These are phyloP conservation scores for Carposina sasakii DNA, from an alignment of 1,140 invertebrate genomes.

Conservation along the genomic window DNA sequence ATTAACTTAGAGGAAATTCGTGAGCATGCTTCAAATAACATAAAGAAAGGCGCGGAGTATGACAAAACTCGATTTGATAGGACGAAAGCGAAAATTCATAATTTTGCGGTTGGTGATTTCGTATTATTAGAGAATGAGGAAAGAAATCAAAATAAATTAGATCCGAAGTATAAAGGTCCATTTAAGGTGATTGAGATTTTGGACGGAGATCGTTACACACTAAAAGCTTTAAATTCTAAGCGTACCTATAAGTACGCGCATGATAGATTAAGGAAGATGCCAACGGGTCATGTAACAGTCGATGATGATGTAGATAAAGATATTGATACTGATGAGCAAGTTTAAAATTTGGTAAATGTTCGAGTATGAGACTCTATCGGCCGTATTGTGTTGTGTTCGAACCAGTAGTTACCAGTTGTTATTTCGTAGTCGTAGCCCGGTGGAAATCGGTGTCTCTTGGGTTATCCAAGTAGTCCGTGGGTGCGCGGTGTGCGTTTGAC, in stretches of 20 bases:
- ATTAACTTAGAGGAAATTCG: not conserved
- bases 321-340: too few species aligned
- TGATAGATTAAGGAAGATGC: constrained; percentile 17
- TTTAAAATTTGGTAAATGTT: too few species aligned
- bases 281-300: not conserved
- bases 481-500: too few species aligned
- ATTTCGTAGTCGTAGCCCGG: constrained; percentile 26
- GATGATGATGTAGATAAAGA: too few species aligned
- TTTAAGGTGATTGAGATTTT: constrained; percentile 21
- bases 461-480: too few species aligned
- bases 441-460: constrained; percentile 28
- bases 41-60: constrained; percentile 6
- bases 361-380: too few species aligned
- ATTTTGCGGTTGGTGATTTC: constrained; percentile 27
- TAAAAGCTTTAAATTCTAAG: constrained; percentile 11
- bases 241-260: constrained; percentile 23
- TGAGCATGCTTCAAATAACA: not conserved
- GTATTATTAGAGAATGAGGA: constrained; percentile 30
- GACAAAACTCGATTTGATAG: constrained; percentile 30
- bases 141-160: constrained; percentile 30
- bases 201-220: constrained; percentile 18
- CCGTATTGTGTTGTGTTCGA: too few species aligned
- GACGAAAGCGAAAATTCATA: constrained; percentile 27
- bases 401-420: constrained; percentile 23
- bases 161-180: constrained; percentile 30